Base-by-base conservation (phyloP, 2,113 vertebrate genomes). In the Cynopterus brachyotis region DNA sequence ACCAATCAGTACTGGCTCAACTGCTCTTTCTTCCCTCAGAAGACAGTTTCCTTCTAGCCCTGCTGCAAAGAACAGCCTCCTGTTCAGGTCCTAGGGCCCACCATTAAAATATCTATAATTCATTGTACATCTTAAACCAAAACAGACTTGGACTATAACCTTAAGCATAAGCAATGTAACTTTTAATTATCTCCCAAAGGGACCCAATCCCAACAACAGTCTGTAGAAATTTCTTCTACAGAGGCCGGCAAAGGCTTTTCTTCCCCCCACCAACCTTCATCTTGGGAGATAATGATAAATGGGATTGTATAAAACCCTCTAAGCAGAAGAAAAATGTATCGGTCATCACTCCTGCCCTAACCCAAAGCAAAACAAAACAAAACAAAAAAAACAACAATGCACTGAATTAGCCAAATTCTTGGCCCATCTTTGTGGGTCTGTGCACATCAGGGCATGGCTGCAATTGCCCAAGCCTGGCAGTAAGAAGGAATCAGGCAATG, bases 271-370 rank as follows among this genome's bases (percentile, higher is more conserved):
- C 19, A 55, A 32, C 24, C 6, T 12, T 30, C 24, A 45, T 45
- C 62, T 28, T 78, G 7, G 55, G 60, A 96, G 8, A 67, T 50
- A 16, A 59, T 32, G 83, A 80, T 13, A 69, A 73, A 81, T 76
- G 45, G 19, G 69, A 95, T 85, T 94, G 90, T 91, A 72, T 81
- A 55, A 89, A 96, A 62, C 30, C 6, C 35, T 82, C n/a, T 59
- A 70, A 89, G 86, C 32, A 82, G 85, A 75, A 89, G 67, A 32
- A 28, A 84, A 88, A 94, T 53, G 64, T 37, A n/a, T 30, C 50
- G 73, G 55, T 40, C 42, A n/a, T 89, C 72, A 75, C 64, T 73
- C 42, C 16, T 64, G 12, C 9, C 35, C 57, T 53, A 67, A 47
- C 37, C 80, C n/a, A 80, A 55, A 84, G 9, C 28, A 70, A 88